phyloP scores from a whole-genome alignment of 1,140 invertebrate species.

The Drosophila cardini region DNA sequence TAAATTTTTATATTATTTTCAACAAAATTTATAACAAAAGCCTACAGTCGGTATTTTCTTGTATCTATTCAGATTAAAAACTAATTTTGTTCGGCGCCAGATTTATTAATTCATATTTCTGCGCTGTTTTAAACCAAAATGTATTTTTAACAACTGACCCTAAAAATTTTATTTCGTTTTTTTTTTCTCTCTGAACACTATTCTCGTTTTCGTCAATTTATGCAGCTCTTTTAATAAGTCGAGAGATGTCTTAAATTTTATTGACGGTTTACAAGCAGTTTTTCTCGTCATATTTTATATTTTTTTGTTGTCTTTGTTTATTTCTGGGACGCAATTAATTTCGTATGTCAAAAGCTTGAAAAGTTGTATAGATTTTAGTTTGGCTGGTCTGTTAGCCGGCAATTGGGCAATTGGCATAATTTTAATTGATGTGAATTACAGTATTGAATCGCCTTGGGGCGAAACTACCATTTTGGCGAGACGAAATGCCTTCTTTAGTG shows the following conservation, averaged over 20 bases:
- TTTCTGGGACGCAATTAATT: slow-evolving; percentile 37
- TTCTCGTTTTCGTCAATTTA: slow-evolving; percentile 27
- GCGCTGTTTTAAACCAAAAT: slow-evolving; percentile 9
- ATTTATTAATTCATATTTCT: slow-evolving; percentile 19
- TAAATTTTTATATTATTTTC: neutral
- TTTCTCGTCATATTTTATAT: slow-evolving; percentile 3
- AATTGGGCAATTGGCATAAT: slow-evolving; percentile 45
- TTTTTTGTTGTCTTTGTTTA: slow-evolving; percentile 18
- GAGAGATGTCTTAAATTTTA: slow-evolving; percentile 21
- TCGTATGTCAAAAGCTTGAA: slow-evolving; percentile 28
- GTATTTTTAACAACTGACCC: slow-evolving; percentile 52
- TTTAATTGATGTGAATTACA: slow-evolving; percentile 47
- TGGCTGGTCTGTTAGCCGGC: neutral
- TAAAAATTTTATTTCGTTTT: slow-evolving; percentile 27
- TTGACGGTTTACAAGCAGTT: slow-evolving; percentile 38
- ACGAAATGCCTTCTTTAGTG: slow-evolving; percentile 26
- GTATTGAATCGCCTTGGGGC: slow-evolving; percentile 6
- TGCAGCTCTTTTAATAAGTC: slow-evolving; percentile 14
- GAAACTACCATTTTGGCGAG: slow-evolving; percentile 7
- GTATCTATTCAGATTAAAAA: neutral
- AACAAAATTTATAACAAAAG: neutral
- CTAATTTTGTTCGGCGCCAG: neutral
- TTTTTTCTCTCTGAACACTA: neutral
- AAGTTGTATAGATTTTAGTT: slow-evolving; percentile 22
- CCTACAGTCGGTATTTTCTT: neutral